Percentiles rank a stretch among this genome's conserved stretches.
Conservation (phyloP, 2,888 invertebrate species). For the Amphipoea oculea region DNA sequence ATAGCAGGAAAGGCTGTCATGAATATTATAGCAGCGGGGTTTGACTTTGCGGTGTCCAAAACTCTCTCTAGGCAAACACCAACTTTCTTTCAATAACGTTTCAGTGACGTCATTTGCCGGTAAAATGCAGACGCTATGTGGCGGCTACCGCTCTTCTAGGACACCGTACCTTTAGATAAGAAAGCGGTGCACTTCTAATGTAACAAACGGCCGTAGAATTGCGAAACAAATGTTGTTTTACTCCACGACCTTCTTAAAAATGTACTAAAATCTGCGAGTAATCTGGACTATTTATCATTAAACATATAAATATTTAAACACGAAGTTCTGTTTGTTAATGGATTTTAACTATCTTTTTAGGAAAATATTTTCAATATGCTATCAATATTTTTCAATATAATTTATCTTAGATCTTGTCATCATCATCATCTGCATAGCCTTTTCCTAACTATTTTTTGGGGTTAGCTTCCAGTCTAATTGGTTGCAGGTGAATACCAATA, state of each 20-base stretch:
- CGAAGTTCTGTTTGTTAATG: conserved; percentile 40
- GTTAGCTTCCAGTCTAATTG: background rate
- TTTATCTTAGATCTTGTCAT: conserved; percentile 49
- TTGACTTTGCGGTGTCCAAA: background rate
- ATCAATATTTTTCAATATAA: no score
- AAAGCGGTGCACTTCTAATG: background rate
- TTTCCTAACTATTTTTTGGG: background rate
- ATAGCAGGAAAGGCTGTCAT: background rate
- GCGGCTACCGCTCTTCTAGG: no score
- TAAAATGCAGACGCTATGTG: no score
- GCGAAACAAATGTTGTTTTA: background rate
- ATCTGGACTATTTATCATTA: conserved; percentile 6
- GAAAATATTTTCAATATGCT: conserved; percentile 33
- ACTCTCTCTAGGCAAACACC: background rate
- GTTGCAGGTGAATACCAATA: background rate
- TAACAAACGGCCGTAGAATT: background rate
- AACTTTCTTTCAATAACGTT: background rate
- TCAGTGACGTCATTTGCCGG: background rate
- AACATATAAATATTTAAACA: conserved; percentile 41
- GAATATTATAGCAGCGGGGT: background rate
- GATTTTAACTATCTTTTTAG: conserved; percentile 51
- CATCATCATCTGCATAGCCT: background rate
- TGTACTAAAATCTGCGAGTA: conserved; percentile 1
- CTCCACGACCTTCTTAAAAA: background rate
- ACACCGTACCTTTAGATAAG: background rate